A percentile compares a stretch with the other conserved stretches of the same genome.
Evolutionary conservation across 2,888 invertebrate genomes (phyloP).

Genomic region (Noctua janthina): DNA sequence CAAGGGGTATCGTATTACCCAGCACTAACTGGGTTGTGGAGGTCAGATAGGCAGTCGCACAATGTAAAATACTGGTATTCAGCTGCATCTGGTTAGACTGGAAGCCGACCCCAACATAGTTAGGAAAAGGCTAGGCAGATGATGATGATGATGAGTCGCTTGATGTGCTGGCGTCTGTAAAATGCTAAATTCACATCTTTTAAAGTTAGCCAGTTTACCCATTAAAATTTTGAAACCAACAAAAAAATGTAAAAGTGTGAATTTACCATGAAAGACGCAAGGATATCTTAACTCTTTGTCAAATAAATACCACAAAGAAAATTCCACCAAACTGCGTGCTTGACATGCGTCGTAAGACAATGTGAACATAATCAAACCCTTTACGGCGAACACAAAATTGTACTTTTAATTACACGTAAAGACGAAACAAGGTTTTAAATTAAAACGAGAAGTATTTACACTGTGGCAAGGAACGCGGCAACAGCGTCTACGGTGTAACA

Average conservation of each 20-base stretch:
- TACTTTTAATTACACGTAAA: constrained; percentile 59
- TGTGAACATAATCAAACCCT: constrained; percentile 42
- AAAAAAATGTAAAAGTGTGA: background rate
- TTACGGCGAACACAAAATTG: constrained; percentile 32
- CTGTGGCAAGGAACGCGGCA: constrained; percentile 42
- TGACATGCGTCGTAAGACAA: constrained; percentile 35
- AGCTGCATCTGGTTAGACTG: too few species aligned
- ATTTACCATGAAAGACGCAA: background rate
- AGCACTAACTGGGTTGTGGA: too few species aligned
- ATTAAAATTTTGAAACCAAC: background rate
- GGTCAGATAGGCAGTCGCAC: too few species aligned
- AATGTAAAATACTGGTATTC: too few species aligned
- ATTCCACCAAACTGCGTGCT: background rate
- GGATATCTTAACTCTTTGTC: background rate
- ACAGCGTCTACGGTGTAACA: constrained; percentile 25
- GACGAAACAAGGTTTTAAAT: constrained; percentile 57
- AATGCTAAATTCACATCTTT: background rate
- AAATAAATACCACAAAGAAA: constrained; percentile 18
- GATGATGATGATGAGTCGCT: too few species aligned
- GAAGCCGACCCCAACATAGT: too few species aligned
- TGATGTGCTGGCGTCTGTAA: background rate
- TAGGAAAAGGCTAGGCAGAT: too few species aligned
- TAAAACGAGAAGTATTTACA: constrained; percentile 58
- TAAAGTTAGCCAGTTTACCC: background rate
- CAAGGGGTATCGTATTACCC: too few species aligned